These are phyloP conservation scores for Perizoma flavofasciatum DNA, from an alignment of 2,888 invertebrate genomes.

Conservation along the genomic window DNA sequence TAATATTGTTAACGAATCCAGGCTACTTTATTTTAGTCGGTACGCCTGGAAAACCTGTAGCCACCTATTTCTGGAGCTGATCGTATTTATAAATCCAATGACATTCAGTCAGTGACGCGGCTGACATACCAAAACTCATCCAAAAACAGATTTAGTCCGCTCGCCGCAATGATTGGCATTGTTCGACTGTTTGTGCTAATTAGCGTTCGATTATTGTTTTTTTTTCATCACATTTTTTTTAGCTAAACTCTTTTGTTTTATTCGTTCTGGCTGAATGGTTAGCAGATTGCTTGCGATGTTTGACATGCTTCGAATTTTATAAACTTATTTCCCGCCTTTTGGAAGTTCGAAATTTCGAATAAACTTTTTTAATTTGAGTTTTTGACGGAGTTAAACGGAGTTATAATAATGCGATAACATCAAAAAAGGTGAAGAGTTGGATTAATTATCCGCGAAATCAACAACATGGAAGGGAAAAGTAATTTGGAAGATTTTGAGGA, in stretches of 20 bases:
- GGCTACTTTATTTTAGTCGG: conserved; percentile 84
- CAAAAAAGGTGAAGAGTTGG: conserved; percentile 21
- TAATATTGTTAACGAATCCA: conserved; percentile 84
- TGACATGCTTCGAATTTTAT: conserved; percentile 56
- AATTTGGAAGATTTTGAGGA: conserved; percentile 47
- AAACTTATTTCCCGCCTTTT: conserved; percentile 44
- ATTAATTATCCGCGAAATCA: conserved; percentile 20
- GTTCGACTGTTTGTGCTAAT: conserved; percentile 68
- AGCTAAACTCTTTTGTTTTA: conserved; percentile 45
- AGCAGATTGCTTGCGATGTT: conserved; percentile 38
- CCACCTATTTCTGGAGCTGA: conserved; percentile 85
- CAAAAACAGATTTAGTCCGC: conserved; percentile 82
- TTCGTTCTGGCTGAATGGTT: conserved; percentile 51
- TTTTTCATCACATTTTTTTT: conserved; percentile 16
- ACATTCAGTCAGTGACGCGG: conserved; percentile 81
- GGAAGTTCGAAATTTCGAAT: conserved; percentile 39
- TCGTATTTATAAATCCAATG: conserved; percentile 84
- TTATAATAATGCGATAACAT: conserved; percentile 25
- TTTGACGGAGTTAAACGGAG: conserved; percentile 28
- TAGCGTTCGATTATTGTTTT: conserved; percentile 46
- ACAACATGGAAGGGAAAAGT: conserved; percentile 43
- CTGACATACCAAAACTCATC: conserved; percentile 83
- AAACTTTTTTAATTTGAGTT: conserved; percentile 42
- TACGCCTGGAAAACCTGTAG: conserved; percentile 84
- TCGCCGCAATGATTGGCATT: conserved; percentile 77